These are phyloP conservation scores for Sceloporus undulatus DNA, from an alignment of 2,113 vertebrate species.

Conservation along the genomic window DNA sequence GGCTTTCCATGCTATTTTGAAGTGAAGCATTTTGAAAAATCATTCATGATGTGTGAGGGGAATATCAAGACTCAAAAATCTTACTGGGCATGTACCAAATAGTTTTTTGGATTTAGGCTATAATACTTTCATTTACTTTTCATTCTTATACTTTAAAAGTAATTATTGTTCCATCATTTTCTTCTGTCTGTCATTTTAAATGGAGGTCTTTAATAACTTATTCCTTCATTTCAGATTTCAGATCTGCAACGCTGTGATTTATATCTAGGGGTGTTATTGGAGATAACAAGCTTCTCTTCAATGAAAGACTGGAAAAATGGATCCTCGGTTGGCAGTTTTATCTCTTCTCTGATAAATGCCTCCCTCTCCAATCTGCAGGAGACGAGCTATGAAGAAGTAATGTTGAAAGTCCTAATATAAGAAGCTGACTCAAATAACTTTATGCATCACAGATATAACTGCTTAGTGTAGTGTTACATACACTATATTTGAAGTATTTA, in stretches of 20 bases:
- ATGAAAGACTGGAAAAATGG: conserved; percentile 64
- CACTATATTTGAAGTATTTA: not conserved
- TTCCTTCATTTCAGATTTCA: conserved; percentile 61
- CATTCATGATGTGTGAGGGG: not conserved
- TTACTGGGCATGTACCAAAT: not conserved
- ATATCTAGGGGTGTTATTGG: conserved; percentile 85
- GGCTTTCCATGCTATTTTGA: no score
- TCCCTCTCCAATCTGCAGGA: conserved; percentile 80
- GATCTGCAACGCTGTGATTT: conserved; percentile 85
- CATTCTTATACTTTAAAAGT: not conserved
- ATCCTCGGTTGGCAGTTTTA: conserved; percentile 70
- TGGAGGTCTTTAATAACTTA: not conserved
- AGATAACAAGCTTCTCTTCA: conserved; percentile 75
- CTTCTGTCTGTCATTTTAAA: not conserved
- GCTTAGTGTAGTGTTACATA: not conserved
- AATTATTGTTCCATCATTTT: not conserved
- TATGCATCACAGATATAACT: not conserved
- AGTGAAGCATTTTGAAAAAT: not conserved
- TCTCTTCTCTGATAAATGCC: conserved; percentile 79
- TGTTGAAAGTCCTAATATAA: conserved; percentile 2
- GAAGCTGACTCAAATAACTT: not conserved
- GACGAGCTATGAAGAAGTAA: conserved; percentile 79
- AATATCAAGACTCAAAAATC: not conserved
- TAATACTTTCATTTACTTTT: not conserved
- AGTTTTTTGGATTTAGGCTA: not conserved